Evolutionary conservation across 2,888 invertebrate species (phyloP).

Genomic region (Sinohyriopsis cumingii): DNA sequence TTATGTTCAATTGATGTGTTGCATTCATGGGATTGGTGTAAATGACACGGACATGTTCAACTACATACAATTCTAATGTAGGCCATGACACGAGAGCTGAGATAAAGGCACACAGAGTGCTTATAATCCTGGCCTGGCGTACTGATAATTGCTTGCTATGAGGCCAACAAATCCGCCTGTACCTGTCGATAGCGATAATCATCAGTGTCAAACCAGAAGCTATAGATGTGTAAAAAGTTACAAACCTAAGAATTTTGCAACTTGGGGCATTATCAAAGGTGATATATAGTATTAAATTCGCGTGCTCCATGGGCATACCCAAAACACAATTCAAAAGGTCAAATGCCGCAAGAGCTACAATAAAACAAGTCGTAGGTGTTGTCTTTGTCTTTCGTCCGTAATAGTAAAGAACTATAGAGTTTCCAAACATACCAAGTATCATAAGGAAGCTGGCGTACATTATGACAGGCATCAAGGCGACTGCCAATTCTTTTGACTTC

Average conservation of each 20-base stretch:
- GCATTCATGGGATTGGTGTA: too few relatives aligned
- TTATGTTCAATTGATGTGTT: constrained; percentile 7
- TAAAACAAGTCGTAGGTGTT: constrained; percentile 47
- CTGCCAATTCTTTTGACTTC: too few relatives aligned
- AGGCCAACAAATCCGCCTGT: constrained; percentile 50
- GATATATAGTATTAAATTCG: constrained; percentile 44
- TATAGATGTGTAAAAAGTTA: constrained; percentile 42
- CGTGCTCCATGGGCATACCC: constrained; percentile 54
- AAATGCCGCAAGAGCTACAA: constrained; percentile 46
- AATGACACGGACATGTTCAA: constrained; percentile 24
- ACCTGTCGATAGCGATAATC: constrained; percentile 54
- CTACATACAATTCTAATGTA: constrained; percentile 41
- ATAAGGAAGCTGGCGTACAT: constrained; percentile 42
- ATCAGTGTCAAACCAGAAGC: constrained; percentile 45
- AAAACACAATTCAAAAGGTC: constrained; percentile 47
- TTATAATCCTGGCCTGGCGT: constrained; percentile 32
- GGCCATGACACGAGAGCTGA: constrained; percentile 43
- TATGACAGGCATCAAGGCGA: constrained; percentile 35
- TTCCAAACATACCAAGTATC: constrained; percentile 49
- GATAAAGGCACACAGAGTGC: constrained; percentile 8
- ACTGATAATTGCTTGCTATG: constrained; percentile 43
- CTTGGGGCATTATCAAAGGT: constrained; percentile 42
- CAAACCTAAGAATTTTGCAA: constrained; percentile 45
- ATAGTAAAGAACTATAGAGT: constrained; percentile 43
- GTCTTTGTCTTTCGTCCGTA: constrained; percentile 46